A percentile compares a stretch with the other conserved stretches of the same genome.
Conservation (phyloP, 2,113 vertebrate genomes). For the Syngnathoides biaculeatus region DNA sequence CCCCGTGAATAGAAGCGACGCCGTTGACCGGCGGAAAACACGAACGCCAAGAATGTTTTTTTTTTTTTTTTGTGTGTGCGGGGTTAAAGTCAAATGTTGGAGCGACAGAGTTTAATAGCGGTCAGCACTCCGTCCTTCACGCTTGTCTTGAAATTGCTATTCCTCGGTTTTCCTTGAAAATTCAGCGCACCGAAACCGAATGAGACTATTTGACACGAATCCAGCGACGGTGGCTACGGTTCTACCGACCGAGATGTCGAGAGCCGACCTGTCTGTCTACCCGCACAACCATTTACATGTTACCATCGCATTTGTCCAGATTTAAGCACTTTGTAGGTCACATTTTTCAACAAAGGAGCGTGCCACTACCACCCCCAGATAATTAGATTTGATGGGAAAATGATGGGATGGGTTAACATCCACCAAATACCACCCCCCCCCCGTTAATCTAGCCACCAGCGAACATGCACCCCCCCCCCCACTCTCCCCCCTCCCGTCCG, state of each 20-base stretch:
- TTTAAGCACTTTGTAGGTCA: too few relatives aligned
- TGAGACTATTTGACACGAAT: too few relatives aligned
- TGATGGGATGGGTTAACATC: too few relatives aligned
- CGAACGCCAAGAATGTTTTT: neutral
- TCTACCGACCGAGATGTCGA: too few relatives aligned
- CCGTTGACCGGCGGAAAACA: neutral
- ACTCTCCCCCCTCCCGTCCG: conserved; percentile 2
- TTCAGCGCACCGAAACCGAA: too few relatives aligned
- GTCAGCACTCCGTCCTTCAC: neutral
- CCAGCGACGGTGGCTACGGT: too few relatives aligned
- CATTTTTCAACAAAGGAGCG: too few relatives aligned
- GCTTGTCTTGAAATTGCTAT: neutral
- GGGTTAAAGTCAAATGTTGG: neutral
- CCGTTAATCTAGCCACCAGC: neutral
- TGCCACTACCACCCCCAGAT: neutral
- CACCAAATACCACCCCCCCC: too few relatives aligned
- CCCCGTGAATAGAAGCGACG: neutral
- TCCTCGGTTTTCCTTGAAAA: neutral
- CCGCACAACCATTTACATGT: too few relatives aligned
- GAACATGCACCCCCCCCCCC: neutral
- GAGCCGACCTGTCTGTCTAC: too few relatives aligned
- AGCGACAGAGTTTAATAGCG: neutral
- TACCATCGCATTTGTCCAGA: too few relatives aligned
- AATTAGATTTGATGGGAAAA: neutral
- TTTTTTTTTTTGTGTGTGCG: neutral